These are phyloP conservation scores for Parasteatoda lunata DNA, from an alignment of 2,888 invertebrate species.

Conservation along the genomic window DNA sequence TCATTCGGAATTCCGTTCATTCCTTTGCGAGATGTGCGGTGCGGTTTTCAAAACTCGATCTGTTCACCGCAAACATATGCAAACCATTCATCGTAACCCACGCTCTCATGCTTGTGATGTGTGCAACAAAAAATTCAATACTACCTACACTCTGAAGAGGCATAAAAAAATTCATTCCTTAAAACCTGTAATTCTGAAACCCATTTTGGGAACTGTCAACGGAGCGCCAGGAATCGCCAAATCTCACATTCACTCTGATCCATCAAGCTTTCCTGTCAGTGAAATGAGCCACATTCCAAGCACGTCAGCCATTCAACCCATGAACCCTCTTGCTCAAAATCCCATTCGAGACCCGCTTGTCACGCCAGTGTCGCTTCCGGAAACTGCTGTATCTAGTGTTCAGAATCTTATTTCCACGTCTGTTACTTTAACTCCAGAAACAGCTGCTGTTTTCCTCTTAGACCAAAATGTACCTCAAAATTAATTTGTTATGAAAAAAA, in stretches of 20 bases:
- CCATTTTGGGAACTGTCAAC: neutral
- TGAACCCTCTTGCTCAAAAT: neutral
- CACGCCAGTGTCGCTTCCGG: slow-evolving; percentile 28
- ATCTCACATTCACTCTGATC: neutral
- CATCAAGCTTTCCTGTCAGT: neutral
- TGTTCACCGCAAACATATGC: slow-evolving; percentile 75
- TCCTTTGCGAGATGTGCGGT: slow-evolving; percentile 77
- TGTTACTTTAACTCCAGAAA: slow-evolving; percentile 61
- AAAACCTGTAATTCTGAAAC: neutral
- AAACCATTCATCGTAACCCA: slow-evolving; percentile 75
- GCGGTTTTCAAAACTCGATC: slow-evolving; percentile 76
- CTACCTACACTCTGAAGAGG: slow-evolving; percentile 74
- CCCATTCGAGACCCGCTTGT: slow-evolving; percentile 4
- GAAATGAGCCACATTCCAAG: neutral
- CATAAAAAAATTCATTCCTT: slow-evolving; percentile 73
- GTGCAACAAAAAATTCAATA: slow-evolving; percentile 75
- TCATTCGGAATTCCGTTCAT: slow-evolving; percentile 75
- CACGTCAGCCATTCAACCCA: neutral
- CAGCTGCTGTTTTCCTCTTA: slow-evolving; percentile 68
- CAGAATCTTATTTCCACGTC: slow-evolving; percentile 30
- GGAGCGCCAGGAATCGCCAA: neutral
- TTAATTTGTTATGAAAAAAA: neutral
- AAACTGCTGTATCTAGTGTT: slow-evolving; percentile 12
- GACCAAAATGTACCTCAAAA: slow-evolving; percentile 61
- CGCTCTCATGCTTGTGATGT: slow-evolving; percentile 73